Base-by-base conservation (phyloP, 2,888 invertebrate species). In the Caenorhabditis wallacei region DNA sequence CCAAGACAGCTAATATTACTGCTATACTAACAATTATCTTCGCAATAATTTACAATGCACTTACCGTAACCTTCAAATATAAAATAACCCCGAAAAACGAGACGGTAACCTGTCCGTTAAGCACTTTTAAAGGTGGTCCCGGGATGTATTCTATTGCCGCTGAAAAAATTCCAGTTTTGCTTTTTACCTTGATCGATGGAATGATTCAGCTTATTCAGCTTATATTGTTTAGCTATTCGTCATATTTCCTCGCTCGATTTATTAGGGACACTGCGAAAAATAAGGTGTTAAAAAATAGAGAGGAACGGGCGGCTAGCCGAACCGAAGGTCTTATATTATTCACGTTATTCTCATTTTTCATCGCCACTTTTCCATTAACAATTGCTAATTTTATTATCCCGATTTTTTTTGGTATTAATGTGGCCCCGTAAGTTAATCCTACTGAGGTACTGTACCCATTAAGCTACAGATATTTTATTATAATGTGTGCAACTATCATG, bases 291-390 rank as follows among this genome's bases (percentile, higher is more conserved):
- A 56, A 56, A 30, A 56, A 16, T n/a, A n/a, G 20, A n/a, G 26
- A 56, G 1, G 56, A 56, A n/a, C 26, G 56, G 30, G 8, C 1
- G 2, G 2, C 2, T 3, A 24, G 16, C 3, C 26, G 20, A 8
- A 56, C 56, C 1, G 56, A 56, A n/a, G 56, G 56, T 2, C n/a
- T 56, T 16, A 30, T 56, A 16, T n/a, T 56, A 30, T 56, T 56
- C 30, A 56, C 56, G 1, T n/a, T 56, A 2, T 16, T 26, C n/a
- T 26, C 56, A n/a, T 56, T 30, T 56, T 56, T 56, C n/a, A n/a
- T 56, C 1, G 1, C 56, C 13, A 56, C 26, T 56, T 56, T 56
- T n/a, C 56, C 56, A 1, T 4, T 30, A 0, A n/a, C 16, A n/a
- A 4, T 56, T 1, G 30, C 30, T 2, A 56, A 56, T 56, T 30